These are phyloP conservation scores for Urosaurus nigricauda DNA, from an alignment of 2,797 vertebrate species.

Conservation along the genomic window DNA sequence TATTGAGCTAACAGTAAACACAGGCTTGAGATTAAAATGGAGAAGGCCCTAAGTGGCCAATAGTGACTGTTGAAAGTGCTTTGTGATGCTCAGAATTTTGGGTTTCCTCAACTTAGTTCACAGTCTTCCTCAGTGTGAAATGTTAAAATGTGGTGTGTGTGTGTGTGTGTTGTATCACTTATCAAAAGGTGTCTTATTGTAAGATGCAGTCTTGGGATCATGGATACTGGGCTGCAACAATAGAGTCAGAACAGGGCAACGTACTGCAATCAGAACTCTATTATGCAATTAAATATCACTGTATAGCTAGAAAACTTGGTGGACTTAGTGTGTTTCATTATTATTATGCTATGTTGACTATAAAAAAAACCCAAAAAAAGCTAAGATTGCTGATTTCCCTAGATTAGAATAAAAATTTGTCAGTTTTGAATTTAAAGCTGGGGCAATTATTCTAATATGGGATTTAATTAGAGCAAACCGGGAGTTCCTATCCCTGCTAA, in stretches of 20 bases:
- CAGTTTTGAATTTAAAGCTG: constrained; percentile 48
- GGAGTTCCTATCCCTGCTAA: constrained; percentile 43
- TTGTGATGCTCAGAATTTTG: neutral
- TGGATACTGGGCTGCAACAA: constrained; percentile 31
- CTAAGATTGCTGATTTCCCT: constrained; percentile 61
- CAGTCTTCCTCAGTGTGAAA: constrained; percentile 9
- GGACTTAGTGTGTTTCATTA: constrained; percentile 31
- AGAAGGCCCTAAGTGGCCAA: neutral
- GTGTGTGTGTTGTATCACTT: constrained; percentile 28
- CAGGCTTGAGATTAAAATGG: neutral
- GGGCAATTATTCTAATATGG: constrained; percentile 27
- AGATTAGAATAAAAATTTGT: constrained; percentile 55
- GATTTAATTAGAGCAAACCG: constrained; percentile 54
- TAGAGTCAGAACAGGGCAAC: constrained; percentile 49
- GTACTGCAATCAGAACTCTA: constrained; percentile 47
- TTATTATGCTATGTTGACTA: constrained; percentile 41
- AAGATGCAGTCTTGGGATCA: constrained; percentile 49
- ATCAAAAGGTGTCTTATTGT: constrained; percentile 45
- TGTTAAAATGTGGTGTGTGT: constrained; percentile 15
- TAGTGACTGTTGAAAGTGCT: neutral
- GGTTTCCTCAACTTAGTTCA: constrained; percentile 21
- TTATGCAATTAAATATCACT: constrained; percentile 53
- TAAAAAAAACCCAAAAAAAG: constrained; percentile 54
- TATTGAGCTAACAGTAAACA: neutral
- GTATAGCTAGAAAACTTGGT: constrained; percentile 47